phyloP scores from a whole-genome alignment of 1,140 invertebrate genomes.

The Ridgeia piscesae region DNA sequence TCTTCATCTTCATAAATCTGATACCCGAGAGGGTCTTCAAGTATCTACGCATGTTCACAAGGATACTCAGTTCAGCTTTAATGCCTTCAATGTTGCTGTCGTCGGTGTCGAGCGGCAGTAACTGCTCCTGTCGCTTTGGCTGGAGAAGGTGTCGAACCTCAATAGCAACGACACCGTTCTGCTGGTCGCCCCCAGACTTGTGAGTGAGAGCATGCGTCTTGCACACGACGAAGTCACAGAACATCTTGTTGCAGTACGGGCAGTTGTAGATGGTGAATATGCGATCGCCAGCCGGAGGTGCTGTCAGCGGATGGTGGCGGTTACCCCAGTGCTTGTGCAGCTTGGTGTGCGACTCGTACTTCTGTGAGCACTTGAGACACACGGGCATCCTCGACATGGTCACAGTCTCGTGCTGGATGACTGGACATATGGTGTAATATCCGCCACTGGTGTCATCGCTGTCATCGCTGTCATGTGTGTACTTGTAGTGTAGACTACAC shows the following conservation, averaged over 20 bases:
- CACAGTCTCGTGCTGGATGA: background rate
- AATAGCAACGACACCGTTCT: background rate
- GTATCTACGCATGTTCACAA: background rate
- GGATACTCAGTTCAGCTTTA: background rate
- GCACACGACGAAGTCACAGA: background rate
- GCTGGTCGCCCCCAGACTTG: background rate
- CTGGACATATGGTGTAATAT: background rate
- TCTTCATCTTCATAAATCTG: background rate
- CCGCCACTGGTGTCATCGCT: background rate
- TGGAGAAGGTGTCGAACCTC: background rate
- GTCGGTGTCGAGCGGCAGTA: background rate
- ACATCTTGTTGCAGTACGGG: background rate
- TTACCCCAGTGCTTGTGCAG: background rate
- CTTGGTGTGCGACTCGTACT: background rate
- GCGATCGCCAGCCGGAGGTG: background rate
- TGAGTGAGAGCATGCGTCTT: background rate
- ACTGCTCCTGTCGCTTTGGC: background rate
- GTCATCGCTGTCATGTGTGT: background rate
- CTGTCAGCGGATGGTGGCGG: background rate
- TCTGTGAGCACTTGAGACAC: background rate
- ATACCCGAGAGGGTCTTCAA: background rate
- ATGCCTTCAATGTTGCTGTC: background rate
- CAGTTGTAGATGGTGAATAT: background rate
- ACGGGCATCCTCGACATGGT: background rate
- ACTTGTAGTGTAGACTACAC: background rate